Conservation (phyloP, 2,113 vertebrate genomes). For the Hystrix cristata region DNA sequence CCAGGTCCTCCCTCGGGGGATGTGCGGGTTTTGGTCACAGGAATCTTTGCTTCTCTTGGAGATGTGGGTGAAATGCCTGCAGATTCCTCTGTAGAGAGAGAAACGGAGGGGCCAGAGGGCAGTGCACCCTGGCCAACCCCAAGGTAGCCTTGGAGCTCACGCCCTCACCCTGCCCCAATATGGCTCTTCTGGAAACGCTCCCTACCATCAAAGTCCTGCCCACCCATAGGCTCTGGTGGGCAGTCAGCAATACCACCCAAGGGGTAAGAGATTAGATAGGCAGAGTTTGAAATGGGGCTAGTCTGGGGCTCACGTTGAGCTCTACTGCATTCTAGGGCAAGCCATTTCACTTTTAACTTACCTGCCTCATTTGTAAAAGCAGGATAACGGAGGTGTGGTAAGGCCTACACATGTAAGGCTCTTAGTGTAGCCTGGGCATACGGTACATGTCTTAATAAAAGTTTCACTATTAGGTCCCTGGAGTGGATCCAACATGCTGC, state of each 20-base stretch:
- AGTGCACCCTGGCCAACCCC: neutral
- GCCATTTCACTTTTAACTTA: neutral
- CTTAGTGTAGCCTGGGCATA: neutral
- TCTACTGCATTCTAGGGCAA: neutral
- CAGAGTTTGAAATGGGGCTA: neutral
- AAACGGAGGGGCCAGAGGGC: conserved; percentile 55
- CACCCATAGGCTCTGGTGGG: neutral
- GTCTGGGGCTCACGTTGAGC: neutral
- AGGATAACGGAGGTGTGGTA: neutral
- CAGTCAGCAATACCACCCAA: neutral
- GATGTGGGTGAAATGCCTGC: conserved; percentile 87
- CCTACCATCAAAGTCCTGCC: neutral
- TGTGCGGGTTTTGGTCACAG: conserved; percentile 51
- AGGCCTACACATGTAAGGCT: neutral
- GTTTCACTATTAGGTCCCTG: neutral
- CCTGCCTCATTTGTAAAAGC: neutral
- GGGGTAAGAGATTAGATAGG: neutral
- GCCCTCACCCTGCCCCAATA: neutral
- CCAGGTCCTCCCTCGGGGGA: conserved; percentile 70
- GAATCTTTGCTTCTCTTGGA: conserved; percentile 84
- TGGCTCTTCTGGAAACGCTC: neutral
- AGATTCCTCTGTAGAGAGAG: conserved; percentile 91
- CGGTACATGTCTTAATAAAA: neutral
- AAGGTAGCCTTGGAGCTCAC: neutral
- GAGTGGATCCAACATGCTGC: neutral